A percentile compares a stretch with the other conserved stretches of the same genome.
Conservation (phyloP, 2,888 invertebrate genomes). For the Kuschelorhynchus macadamiae region DNA sequence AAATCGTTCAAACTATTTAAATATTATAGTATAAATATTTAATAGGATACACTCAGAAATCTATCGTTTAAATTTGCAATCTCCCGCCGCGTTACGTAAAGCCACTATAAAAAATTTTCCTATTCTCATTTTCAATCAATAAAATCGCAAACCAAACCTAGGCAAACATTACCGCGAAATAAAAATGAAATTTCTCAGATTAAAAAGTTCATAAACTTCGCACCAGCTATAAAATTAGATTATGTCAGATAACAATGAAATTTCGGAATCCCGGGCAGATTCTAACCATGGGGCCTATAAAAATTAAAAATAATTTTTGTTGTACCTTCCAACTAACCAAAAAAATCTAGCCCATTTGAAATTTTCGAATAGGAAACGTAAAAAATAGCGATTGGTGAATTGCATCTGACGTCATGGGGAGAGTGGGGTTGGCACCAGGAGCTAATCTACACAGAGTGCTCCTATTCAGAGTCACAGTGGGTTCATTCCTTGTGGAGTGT, state of each 20-base stretch:
- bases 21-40: too few relatives aligned
- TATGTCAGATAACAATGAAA: slow-evolving; percentile 32
- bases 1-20: too few relatives aligned
- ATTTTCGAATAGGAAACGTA: slow-evolving; percentile 54
- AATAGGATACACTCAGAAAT: too few relatives aligned
- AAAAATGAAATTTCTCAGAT: too few relatives aligned
- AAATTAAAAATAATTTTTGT: slow-evolving; percentile 38
- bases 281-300: not conserved
- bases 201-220: too few relatives aligned
- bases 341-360: slow-evolving; percentile 36
- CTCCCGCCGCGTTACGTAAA: too few relatives aligned
- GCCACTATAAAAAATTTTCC: too few relatives aligned
- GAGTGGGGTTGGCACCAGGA: slow-evolving; percentile 63
- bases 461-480: slow-evolving; percentile 63
- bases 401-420: slow-evolving; percentile 63
- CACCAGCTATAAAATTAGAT: not conserved
- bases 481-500: slow-evolving; percentile 65
- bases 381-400: slow-evolving; percentile 62
- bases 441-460: slow-evolving; percentile 61
- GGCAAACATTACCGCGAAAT: too few relatives aligned
- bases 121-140: too few relatives aligned
- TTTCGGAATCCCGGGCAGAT: slow-evolving; percentile 22
- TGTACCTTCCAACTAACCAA: slow-evolving; percentile 16
- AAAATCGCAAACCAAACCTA: too few relatives aligned
- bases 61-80: too few relatives aligned